These are phyloP conservation scores for Drosophila burlai DNA, from an alignment of 1,140 invertebrate species.

Conservation along the genomic window DNA sequence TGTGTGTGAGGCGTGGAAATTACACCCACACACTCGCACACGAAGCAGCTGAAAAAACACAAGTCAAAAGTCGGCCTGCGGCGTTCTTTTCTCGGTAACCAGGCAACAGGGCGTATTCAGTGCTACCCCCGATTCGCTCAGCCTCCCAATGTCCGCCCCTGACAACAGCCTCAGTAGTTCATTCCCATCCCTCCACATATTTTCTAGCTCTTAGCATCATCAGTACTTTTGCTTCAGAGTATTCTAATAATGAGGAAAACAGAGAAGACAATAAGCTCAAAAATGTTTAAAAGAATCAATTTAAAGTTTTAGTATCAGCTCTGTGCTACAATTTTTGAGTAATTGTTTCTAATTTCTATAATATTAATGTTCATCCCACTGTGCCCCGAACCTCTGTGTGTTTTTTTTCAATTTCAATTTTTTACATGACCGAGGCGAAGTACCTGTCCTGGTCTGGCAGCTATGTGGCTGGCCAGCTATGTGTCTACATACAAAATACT, in stretches of 20 bases:
- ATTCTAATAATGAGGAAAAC: background rate
- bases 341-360: background rate
- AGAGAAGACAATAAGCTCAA: background rate
- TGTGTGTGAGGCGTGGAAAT: conserved; percentile 1
- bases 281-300: too few relatives aligned
- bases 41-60: conserved; percentile 61
- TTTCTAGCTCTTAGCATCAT: background rate
- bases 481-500: background rate
- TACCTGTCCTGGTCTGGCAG: conserved; percentile 4
- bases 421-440: conserved; percentile 17
- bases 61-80: conserved; percentile 55
- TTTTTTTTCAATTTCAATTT: conserved; percentile 63
- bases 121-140: too few relatives aligned
- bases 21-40: conserved; percentile 28
- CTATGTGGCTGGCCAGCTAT: conserved; percentile 30
- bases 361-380: conserved; percentile 1
- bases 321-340: background rate
- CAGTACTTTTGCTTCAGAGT: too few relatives aligned
- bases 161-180: background rate
- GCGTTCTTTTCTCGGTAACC: conserved; percentile 45
- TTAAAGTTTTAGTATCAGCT: too few relatives aligned
- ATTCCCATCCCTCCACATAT: background rate
- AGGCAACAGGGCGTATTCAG: conserved; percentile 1
- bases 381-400: conserved; percentile 6
- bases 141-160: background rate